Conservation (phyloP, 2,888 invertebrate genomes). For the Sphecodes monilicornis region DNA sequence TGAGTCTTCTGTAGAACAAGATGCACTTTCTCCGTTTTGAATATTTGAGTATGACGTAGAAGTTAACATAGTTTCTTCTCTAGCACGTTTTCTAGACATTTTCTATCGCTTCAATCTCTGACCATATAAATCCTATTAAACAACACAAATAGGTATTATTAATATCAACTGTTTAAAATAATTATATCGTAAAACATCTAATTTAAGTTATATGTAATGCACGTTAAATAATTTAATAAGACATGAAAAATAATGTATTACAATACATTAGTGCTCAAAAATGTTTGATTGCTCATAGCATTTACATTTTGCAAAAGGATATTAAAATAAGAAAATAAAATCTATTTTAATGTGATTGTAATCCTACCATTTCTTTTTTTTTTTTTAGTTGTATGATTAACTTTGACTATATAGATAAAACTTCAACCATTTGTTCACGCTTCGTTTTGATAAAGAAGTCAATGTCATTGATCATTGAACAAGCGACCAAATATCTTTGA, state of each 20-base stretch:
- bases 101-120: constrained; percentile 59
- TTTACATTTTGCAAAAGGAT: not conserved
- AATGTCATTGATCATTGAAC: not conserved
- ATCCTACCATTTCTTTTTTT: not conserved
- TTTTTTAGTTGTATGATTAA: not conserved
- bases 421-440: not conserved
- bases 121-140: constrained; percentile 56
- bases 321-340: not conserved
- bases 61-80: constrained; percentile 73
- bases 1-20: constrained; percentile 71
- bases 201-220: not conserved
- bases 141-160: not conserved
- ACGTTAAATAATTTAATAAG: not conserved
- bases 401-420: not conserved
- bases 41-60: constrained; percentile 54
- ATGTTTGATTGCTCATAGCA: not conserved
- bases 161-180: not conserved
- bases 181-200: not conserved
- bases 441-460: not conserved
- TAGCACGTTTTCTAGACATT: constrained; percentile 80
- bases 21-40: constrained; percentile 74
- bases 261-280: not conserved
- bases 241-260: not conserved
- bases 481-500: not conserved
- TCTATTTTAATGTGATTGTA: not conserved